A percentile compares a stretch with the other conserved stretches of the same genome.
phyloP scores from a whole-genome alignment of 2,888 invertebrate genomes.

The Microctonus hyperodae region DNA sequence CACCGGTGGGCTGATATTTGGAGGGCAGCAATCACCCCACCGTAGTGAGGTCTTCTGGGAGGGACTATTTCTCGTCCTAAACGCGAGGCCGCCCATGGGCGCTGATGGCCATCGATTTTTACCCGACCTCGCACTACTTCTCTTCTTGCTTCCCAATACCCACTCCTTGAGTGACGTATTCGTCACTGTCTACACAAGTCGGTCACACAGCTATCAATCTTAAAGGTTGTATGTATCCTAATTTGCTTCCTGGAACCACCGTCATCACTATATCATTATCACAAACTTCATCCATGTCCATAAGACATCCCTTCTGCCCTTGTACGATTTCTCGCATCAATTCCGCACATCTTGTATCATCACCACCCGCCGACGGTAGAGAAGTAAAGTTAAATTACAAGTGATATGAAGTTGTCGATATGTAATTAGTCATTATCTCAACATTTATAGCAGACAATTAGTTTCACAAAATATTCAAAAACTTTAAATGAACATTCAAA shows the following conservation, averaged over 20 bases:
- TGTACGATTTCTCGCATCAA: background rate
- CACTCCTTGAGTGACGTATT: slow-evolving; percentile 34
- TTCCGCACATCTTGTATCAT: too few species aligned
- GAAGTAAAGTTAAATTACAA: background rate
- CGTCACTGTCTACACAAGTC: background rate
- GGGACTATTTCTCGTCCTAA: slow-evolving; percentile 96
- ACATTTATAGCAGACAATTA: too few species aligned
- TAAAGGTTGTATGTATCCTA: background rate
- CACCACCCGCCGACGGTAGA: slow-evolving; percentile 4
- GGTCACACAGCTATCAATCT: background rate
- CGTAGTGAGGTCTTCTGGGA: slow-evolving; percentile 96
- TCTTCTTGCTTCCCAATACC: slow-evolving; percentile 45
- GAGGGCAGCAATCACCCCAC: slow-evolving; percentile 91
- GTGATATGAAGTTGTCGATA: too few species aligned
- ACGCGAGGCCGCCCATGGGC: slow-evolving; percentile 95
- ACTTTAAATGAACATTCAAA: too few species aligned
- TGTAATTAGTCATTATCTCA: too few species aligned
- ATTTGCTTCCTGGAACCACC: slow-evolving; percentile 8
- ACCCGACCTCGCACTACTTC: slow-evolving; percentile 51
- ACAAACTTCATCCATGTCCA: background rate
- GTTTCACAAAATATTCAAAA: too few species aligned
- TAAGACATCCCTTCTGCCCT: background rate
- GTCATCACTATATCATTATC: background rate
- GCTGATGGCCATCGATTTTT: slow-evolving; percentile 65
- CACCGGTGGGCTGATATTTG: slow-evolving; percentile 57